Evolutionary conservation across 2,113 vertebrate species (phyloP).

Genomic region (Actenoides hombroni): DNA sequence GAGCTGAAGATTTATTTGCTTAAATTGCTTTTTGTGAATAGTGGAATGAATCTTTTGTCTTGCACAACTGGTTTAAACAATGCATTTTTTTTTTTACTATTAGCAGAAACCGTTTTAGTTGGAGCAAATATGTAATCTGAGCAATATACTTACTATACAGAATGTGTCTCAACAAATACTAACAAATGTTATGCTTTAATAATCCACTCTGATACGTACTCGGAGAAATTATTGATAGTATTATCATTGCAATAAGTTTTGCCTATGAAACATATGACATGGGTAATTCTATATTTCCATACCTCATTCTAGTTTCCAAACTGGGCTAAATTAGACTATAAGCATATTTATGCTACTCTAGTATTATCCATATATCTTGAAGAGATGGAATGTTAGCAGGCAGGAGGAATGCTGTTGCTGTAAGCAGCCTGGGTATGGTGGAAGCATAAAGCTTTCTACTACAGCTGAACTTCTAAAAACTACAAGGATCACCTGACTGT

Average conservation of each 20-base stretch:
- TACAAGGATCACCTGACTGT: background rate
- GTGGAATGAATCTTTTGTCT: background rate
- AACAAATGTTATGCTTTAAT: background rate
- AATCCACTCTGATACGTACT: background rate
- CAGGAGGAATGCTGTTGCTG: background rate
- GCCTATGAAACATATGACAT: background rate
- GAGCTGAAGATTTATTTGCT: background rate
- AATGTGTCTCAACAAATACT: background rate
- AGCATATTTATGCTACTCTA: background rate
- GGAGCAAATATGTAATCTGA: background rate
- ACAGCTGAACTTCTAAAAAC: background rate
- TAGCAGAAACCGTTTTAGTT: background rate
- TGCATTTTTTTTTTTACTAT: background rate
- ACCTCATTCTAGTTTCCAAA: background rate
- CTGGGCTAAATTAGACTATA: background rate
- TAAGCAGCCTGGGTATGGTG: background rate
- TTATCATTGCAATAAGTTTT: background rate
- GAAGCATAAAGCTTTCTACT: background rate
- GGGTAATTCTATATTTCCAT: background rate
- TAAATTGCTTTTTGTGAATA: background rate
- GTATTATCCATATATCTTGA: background rate
- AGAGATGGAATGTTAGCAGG: background rate
- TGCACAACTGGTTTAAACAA: background rate
- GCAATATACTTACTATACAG: background rate
- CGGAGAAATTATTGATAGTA: background rate